A percentile compares a stretch with the other conserved stretches of the same genome.
Evolutionary conservation across 1,140 invertebrate species (phyloP).

Genomic region (Oryctes rhinoceros): DNA sequence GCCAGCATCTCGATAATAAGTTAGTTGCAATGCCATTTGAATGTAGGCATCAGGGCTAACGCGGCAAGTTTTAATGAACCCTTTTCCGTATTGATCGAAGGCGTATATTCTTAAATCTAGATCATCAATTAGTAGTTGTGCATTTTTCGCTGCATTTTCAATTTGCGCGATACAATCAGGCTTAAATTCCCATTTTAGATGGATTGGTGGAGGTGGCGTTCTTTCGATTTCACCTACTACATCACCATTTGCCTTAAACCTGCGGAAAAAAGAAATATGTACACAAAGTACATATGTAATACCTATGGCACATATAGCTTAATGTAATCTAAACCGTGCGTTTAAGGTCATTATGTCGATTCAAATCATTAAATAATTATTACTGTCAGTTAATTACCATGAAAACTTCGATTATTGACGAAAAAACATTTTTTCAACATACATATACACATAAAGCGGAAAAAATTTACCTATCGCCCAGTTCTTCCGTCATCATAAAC

Average conservation of each 20-base stretch:
- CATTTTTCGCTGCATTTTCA: constrained; percentile 71
- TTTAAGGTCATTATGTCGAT: too few relatives aligned
- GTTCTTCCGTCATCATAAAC: constrained; percentile 81
- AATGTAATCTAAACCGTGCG: too few relatives aligned
- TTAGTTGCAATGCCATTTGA: constrained; percentile 94
- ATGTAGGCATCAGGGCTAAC: constrained; percentile 96
- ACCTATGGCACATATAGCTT: too few relatives aligned
- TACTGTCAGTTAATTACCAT: too few relatives aligned
- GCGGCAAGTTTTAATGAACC: constrained; percentile 91
- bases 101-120: constrained; percentile 88
- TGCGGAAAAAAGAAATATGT: constrained; percentile 57
- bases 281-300: neutral
- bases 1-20: constrained; percentile 90
- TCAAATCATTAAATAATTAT: too few relatives aligned
- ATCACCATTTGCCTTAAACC: constrained; percentile 86
- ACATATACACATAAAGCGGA: too few relatives aligned
- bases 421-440: neutral
- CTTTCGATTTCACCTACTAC: constrained; percentile 76
- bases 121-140: constrained; percentile 72
- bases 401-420: too few relatives aligned
- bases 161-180: constrained; percentile 72
- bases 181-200: constrained; percentile 86
- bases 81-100: constrained; percentile 88
- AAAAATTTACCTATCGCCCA: constrained; percentile 75
- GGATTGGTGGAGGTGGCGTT: constrained; percentile 80